Percentiles rank a stretch among this genome's conserved stretches.
Conservation (phyloP, 2,797 vertebrate genomes). For the Acanthopagrus latus region DNA sequence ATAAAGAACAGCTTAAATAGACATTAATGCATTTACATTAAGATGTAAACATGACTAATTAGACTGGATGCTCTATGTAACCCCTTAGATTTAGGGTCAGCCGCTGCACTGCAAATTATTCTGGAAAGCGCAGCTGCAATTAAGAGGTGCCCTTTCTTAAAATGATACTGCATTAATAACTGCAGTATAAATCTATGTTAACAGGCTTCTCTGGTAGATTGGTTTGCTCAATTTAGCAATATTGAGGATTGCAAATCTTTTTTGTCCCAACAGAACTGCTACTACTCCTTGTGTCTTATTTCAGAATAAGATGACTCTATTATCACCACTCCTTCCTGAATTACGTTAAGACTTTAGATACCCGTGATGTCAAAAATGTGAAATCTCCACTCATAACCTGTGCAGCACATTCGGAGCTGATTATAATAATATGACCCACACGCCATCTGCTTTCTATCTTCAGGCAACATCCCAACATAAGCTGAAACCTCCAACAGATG, state of each 20-base stretch:
- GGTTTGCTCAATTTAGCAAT: conserved; percentile 32
- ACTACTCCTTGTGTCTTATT: conserved; percentile 30
- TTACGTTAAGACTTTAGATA: conserved; percentile 20
- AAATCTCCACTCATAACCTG: conserved; percentile 25
- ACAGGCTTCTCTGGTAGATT: conserved; percentile 23
- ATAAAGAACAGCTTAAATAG: conserved; percentile 25
- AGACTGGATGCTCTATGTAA: conserved; percentile 8
- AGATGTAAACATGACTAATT: conserved; percentile 25
- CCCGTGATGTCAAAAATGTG: conserved; percentile 13
- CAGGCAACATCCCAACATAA: conserved; percentile 30
- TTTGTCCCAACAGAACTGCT: conserved; percentile 25
- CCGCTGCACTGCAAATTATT: conserved; percentile 35
- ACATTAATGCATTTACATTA: conserved; percentile 13
- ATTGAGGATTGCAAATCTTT: conserved; percentile 30
- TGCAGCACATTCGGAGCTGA: conserved; percentile 11
- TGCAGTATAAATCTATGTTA: conserved; percentile 51
- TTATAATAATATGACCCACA: conserved; percentile 12
- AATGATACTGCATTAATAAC: conserved; percentile 50
- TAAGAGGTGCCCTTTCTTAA: conserved; percentile 25
- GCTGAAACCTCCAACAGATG: background rate
- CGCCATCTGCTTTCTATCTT: conserved; percentile 26
- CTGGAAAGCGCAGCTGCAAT: conserved; percentile 39
- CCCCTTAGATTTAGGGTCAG: conserved; percentile 31
- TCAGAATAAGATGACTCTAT: conserved; percentile 33
- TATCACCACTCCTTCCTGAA: conserved; percentile 34